Evolutionary conservation across 2,797 vertebrate species (phyloP).

Genomic region (Pseudochirops corinnae): DNA sequence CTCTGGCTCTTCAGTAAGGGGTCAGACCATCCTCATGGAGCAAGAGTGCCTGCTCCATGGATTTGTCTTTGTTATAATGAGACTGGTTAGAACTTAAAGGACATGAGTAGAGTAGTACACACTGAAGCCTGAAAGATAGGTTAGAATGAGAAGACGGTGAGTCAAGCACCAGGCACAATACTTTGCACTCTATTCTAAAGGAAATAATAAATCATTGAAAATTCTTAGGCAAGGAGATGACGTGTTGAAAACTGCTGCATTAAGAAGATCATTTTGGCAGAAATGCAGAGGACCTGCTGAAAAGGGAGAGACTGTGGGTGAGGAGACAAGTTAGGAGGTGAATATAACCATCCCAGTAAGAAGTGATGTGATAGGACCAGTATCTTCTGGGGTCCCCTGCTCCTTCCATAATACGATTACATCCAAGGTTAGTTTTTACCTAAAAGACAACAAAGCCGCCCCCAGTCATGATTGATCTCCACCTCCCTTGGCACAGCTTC

Average conservation of each 20-base stretch:
- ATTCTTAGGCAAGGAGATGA: background rate
- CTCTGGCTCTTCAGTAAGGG: background rate
- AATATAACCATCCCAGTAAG: background rate
- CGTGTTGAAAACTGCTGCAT: background rate
- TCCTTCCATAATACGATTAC: background rate
- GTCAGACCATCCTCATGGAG: background rate
- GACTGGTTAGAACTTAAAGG: background rate
- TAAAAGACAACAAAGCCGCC: background rate
- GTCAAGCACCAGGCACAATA: background rate
- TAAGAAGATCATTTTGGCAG: background rate
- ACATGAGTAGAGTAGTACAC: background rate
- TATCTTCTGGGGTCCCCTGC: background rate
- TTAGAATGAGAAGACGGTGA: background rate
- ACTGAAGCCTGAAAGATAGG: background rate
- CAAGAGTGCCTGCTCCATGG: background rate
- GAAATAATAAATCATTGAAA: background rate
- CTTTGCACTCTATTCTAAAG: background rate
- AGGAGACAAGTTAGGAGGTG: background rate
- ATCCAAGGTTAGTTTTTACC: background rate
- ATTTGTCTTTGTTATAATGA: background rate
- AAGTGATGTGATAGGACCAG: background rate
- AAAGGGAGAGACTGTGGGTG: background rate
- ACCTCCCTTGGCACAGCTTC: background rate
- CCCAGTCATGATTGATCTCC: background rate
- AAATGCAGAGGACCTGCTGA: background rate